A percentile compares a stretch with the other conserved stretches of the same genome.
phyloP scores from a whole-genome alignment of 2,888 invertebrate species.

The Hedya salicella region DNA sequence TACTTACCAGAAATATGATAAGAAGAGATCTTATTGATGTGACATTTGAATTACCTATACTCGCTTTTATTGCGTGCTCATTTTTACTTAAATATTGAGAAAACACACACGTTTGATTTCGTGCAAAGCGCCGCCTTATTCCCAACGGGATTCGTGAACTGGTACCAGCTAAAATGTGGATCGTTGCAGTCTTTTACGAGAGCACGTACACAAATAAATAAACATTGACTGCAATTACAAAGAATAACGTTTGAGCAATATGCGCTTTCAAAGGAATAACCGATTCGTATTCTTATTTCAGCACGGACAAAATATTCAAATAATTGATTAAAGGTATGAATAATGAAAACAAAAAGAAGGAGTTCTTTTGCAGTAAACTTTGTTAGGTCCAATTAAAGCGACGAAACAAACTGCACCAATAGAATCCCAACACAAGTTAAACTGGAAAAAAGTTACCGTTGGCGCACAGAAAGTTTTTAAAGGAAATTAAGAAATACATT shows the following conservation, averaged over 20 bases:
- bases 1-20: not conserved
- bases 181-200: constrained; percentile 7
- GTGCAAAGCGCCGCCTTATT: constrained; percentile 20
- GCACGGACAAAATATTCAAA: not conserved
- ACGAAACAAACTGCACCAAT: constrained; percentile 18
- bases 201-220: constrained; percentile 22
- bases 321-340: not conserved
- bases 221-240: constrained; percentile 28
- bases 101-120: constrained; percentile 19
- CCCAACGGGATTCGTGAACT: constrained; percentile 9
- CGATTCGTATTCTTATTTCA: not conserved
- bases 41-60: not conserved
- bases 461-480: constrained; percentile 17
- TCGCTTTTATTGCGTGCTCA: too few relatives aligned
- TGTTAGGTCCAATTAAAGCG: constrained; percentile 6
- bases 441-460: constrained; percentile 15
- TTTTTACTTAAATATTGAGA: constrained; percentile 4
- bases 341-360: not conserved
- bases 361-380: not conserved
- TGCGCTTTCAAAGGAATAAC: not conserved
- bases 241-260: constrained; percentile 16
- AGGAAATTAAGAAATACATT: constrained; percentile 36
- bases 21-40: not conserved
- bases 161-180: constrained; percentile 15
- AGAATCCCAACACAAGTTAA: constrained; percentile 9